Conservation (phyloP, 2,888 invertebrate genomes). For the Torymus tubicola region DNA sequence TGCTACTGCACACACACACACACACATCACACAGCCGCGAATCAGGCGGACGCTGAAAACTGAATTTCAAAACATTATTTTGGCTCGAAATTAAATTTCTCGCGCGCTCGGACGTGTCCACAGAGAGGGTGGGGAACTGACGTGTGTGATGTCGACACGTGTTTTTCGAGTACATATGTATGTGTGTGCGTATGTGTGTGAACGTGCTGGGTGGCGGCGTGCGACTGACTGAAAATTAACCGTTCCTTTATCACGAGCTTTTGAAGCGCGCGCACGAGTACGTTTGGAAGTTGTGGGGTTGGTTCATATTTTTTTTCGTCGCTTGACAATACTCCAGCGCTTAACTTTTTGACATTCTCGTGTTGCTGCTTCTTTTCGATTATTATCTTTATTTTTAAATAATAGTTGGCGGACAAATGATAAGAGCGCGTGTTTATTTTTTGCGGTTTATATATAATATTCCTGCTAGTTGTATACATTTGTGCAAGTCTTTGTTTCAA, state of each 20-base stretch:
- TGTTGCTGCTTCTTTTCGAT: not conserved
- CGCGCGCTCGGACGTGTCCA: constrained; percentile 19
- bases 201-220: not conserved
- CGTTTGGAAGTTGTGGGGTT: too few species aligned
- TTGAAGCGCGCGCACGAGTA: not conserved
- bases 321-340: not conserved
- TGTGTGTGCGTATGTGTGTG: too few species aligned
- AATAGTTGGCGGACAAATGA: not conserved
- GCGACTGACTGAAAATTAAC: constrained; percentile 28
- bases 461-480: too few species aligned
- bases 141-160: not conserved
- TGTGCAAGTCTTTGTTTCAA: too few species aligned
- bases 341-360: not conserved
- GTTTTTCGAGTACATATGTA: not conserved
- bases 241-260: constrained; percentile 11
- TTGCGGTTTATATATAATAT: too few species aligned
- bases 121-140: constrained; percentile 18
- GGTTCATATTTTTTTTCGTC: too few species aligned
- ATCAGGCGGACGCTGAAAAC: constrained; percentile 34
- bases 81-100: constrained; percentile 55
- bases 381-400: not conserved
- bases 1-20: not conserved
- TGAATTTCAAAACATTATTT: constrained; percentile 60
- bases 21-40: constrained; percentile 31
- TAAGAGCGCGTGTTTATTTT: not conserved